Evolutionary conservation across 2,888 invertebrate genomes (phyloP).

Genomic region (Platycheirus rosarum): DNA sequence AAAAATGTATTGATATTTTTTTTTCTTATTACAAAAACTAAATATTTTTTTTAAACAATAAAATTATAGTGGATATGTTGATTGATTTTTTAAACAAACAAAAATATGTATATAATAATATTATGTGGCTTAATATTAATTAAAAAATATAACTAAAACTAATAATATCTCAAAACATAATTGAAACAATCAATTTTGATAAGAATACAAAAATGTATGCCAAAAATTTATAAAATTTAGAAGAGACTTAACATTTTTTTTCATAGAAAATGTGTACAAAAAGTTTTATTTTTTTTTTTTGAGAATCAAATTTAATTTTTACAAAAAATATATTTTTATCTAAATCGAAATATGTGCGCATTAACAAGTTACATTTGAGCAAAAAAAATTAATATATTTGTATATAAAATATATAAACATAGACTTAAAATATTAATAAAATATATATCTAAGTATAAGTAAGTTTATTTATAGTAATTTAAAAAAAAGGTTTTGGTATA

Average conservation of each 20-base stretch:
- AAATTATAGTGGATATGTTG: constrained; percentile 61
- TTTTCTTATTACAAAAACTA: constrained; percentile 22
- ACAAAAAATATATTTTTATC: constrained; percentile 11
- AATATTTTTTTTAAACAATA: constrained; percentile 22
- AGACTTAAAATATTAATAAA: constrained; percentile 21
- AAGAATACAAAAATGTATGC: constrained; percentile 29
- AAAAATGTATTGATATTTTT: constrained; percentile 32
- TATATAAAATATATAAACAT: constrained; percentile 11
- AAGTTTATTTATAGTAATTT: constrained; percentile 3
- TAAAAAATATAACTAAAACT: constrained; percentile 44
- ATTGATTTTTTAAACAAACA: constrained; percentile 23
- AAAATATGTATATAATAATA: constrained; percentile 9
- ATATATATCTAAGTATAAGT: constrained; percentile 28
- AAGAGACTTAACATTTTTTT: constrained; percentile 52
- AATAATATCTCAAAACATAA: constrained; percentile 54
- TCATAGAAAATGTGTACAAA: constrained; percentile 67
- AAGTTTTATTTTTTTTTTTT: constrained; percentile 24
- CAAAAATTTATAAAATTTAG: constrained; percentile 74
- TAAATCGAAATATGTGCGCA: constrained; percentile 35
- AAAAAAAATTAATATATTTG: constrained; percentile 3
- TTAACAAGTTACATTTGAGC: constrained; percentile 62
- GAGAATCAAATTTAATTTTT: constrained; percentile 27
- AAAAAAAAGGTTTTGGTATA: constrained; percentile 67
- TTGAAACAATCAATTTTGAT: constrained; percentile 49
- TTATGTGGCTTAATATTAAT: constrained; percentile 20